A percentile compares a stretch with the other conserved stretches of the same genome.
These are phyloP conservation scores for Urocyon cinereoargenteus DNA, from an alignment of 2,797 vertebrate species.

Conservation along the genomic window DNA sequence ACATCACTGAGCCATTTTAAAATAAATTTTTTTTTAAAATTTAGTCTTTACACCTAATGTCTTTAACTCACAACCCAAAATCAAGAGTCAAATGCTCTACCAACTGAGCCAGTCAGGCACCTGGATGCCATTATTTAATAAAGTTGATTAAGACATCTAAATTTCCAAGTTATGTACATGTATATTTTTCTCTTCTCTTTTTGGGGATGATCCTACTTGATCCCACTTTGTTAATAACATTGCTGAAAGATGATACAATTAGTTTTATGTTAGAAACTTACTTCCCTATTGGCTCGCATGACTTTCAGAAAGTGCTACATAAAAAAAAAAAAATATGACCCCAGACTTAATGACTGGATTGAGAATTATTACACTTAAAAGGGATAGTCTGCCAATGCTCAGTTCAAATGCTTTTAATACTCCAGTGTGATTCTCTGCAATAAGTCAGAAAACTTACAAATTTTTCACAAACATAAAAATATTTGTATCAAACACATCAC, in stretches of 20 bases:
- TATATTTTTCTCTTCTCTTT: not conserved
- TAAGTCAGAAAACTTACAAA: constrained; percentile 9
- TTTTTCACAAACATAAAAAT: constrained; percentile 1
- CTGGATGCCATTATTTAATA: not conserved
- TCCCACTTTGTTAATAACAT: not conserved
- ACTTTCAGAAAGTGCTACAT: not conserved
- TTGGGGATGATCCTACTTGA: not conserved
- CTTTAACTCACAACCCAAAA: not conserved
- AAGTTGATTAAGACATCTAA: not conserved
- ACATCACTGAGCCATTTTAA: not conserved
- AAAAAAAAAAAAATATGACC: not conserved
- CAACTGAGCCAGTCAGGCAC: not conserved
- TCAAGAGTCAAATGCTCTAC: not conserved
- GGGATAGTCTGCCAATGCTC: not conserved
- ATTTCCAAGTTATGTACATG: not conserved
- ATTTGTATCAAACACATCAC: not conserved
- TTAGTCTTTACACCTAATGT: not conserved
- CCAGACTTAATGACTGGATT: not conserved
- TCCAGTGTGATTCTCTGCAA: not conserved
- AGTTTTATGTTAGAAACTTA: not conserved
- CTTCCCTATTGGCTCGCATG: not conserved
- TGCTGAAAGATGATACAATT: not conserved
- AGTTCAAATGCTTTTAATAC: not conserved
- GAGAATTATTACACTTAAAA: not conserved
- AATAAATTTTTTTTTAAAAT: not conserved